Conservation (phyloP, 1,140 invertebrate species). For the Cylas formicarius region DNA sequence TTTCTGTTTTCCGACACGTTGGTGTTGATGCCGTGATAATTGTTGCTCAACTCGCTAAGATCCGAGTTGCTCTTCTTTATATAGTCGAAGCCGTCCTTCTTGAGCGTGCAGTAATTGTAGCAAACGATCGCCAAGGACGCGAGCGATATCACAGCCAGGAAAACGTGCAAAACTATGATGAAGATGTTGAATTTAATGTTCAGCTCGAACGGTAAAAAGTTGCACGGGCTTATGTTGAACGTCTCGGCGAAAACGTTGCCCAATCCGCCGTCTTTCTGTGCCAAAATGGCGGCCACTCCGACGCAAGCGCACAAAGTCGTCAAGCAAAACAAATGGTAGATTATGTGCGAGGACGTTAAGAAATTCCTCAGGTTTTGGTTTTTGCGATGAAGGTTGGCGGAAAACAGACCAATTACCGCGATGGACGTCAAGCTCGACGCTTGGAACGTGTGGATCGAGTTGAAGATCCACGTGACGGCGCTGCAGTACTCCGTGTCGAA, state of each 20-base stretch:
- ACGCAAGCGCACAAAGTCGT: constrained; percentile 47
- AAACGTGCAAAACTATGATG: constrained; percentile 44
- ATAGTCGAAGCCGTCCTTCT: constrained; percentile 33
- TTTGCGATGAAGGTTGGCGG: constrained; percentile 42
- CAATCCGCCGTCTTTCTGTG: constrained; percentile 28
- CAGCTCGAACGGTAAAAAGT: constrained; percentile 44
- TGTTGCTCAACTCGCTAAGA: constrained; percentile 31
- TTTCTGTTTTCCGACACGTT: constrained; percentile 24
- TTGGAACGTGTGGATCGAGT: constrained; percentile 48
- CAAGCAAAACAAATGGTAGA: constrained; percentile 49
- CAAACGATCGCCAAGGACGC: constrained; percentile 34
- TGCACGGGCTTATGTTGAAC: constrained; percentile 32
- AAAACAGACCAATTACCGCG: constrained; percentile 45
- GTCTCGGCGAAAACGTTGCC: constrained; percentile 14
- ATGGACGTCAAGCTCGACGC: constrained; percentile 48
- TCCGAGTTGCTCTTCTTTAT: constrained; percentile 39
- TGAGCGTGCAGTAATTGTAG: constrained; percentile 28
- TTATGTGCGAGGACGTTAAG: constrained; percentile 46
- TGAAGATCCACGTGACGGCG: constrained; percentile 45
- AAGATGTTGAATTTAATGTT: constrained; percentile 47
- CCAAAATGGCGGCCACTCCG: constrained; percentile 43
- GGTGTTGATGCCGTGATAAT: constrained; percentile 26
- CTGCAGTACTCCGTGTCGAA: constrained; percentile 41
- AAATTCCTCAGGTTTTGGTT: constrained; percentile 45
- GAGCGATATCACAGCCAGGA: constrained; percentile 40